A percentile compares a stretch with the other conserved stretches of the same genome.
phyloP scores from a whole-genome alignment of 23 tunicate genomes.

The Halocynthia roretzi region DNA sequence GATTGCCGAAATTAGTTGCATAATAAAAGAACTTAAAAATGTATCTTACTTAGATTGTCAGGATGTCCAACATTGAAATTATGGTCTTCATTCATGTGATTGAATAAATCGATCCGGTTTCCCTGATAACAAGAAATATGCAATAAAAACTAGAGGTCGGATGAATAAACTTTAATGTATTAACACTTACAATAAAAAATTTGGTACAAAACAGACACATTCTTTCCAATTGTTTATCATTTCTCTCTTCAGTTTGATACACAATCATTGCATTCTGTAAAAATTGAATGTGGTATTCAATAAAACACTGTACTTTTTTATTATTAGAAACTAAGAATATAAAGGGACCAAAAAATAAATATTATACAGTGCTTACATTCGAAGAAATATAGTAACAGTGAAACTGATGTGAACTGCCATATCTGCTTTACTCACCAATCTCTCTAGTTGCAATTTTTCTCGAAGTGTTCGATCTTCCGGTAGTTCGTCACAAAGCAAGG shows the following conservation, averaged over 20 bases:
- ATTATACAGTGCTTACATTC: background rate
- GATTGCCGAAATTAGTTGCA: background rate
- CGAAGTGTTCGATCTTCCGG: constrained; percentile 85
- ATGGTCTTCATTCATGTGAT: constrained; percentile 92
- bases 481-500: constrained; percentile 77
- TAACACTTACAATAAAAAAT: constrained; percentile 30
- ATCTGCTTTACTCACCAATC: constrained; percentile 18
- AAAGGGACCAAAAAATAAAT: no score
- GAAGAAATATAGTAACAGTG: background rate
- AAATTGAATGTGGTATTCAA: background rate
- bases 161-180: background rate
- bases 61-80: constrained; percentile 96
- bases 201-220: constrained; percentile 88
- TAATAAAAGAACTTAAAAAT: background rate
- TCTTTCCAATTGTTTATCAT: constrained; percentile 52
- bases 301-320: background rate
- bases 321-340: background rate
- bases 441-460: constrained; percentile 60
- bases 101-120: constrained; percentile 62
- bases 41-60: constrained; percentile 49
- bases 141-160: background rate
- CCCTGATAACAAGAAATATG: constrained; percentile 20
- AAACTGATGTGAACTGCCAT: background rate
- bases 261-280: constrained; percentile 45
- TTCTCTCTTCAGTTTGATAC: constrained; percentile 71